Percentiles rank a stretch among this genome's conserved stretches.
Conservation (phyloP, 2,888 invertebrate genomes). For the Apoda limacodes region DNA sequence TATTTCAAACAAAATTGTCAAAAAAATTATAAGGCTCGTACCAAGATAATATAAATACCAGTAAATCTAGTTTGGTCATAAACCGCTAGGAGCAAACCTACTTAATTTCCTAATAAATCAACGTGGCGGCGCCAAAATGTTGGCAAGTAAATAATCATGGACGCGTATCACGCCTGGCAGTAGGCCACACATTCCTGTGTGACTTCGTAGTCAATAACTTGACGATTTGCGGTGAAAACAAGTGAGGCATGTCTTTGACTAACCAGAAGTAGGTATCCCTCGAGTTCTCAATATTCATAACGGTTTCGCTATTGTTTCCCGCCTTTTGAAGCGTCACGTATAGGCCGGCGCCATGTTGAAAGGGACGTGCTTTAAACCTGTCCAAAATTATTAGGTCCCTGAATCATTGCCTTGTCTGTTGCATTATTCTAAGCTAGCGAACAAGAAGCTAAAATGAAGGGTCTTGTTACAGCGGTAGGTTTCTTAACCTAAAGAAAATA, state of each 20-base stretch:
- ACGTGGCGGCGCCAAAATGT: too few species aligned
- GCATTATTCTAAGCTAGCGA: constrained; percentile 19
- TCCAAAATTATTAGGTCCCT: constrained; percentile 38
- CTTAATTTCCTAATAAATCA: too few species aligned
- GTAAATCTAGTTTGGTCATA: too few species aligned
- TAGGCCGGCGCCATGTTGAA: constrained; percentile 50
- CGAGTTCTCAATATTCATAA: constrained; percentile 59
- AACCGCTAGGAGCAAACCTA: too few species aligned
- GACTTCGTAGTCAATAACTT: constrained; percentile 28
- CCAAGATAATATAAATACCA: too few species aligned
- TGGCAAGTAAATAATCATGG: too few species aligned
- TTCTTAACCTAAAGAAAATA: constrained; percentile 60
- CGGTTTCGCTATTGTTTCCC: constrained; percentile 56
- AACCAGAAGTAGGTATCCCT: constrained; percentile 22
- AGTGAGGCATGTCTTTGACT: constrained; percentile 38
- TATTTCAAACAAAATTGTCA: too few species aligned
- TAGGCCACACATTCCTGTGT: constrained; percentile 35
- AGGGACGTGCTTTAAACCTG: constrained; percentile 50
- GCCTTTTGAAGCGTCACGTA: constrained; percentile 56
- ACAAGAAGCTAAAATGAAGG: constrained; percentile 26
- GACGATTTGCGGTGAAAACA: constrained; percentile 44
- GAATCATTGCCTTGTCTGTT: constrained; percentile 24
- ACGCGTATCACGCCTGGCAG: constrained; percentile 37
- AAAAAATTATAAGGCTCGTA: too few species aligned
- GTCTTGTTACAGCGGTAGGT: constrained; percentile 36